These are phyloP conservation scores for Andricus grossulariae DNA, from an alignment of 1,140 invertebrate species.

Conservation along the genomic window DNA sequence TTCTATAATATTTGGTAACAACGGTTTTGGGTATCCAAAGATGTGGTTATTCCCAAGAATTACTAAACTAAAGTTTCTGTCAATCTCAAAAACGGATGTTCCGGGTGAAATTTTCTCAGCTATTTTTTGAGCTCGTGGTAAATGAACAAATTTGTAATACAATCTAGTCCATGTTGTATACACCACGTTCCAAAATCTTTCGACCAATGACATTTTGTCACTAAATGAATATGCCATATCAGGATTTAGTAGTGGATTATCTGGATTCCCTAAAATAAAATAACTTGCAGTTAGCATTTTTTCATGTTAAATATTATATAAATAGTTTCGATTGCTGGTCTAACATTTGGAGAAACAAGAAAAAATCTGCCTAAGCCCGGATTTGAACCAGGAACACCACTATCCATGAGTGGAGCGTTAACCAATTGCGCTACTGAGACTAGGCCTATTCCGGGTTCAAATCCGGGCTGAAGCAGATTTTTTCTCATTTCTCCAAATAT, in stretches of 20 bases:
- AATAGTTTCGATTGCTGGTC: no score
- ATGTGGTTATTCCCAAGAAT: constrained; percentile 70
- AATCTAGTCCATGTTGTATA: constrained; percentile 66
- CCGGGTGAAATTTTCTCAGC: constrained; percentile 56
- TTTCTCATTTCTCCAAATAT: no score
- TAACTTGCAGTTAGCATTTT: no score
- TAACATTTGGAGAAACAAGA: no score
- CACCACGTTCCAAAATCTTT: constrained; percentile 61
- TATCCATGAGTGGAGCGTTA: no score
- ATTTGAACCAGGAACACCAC: no score
- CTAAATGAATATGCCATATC: constrained; percentile 69
- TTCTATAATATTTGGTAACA: constrained; percentile 75
- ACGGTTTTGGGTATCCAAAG: constrained; percentile 70
- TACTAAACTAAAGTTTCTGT: constrained; percentile 67
- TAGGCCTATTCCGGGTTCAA: no score
- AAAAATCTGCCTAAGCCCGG: no score
- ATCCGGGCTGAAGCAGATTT: no score
- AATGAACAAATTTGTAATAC: constrained; percentile 65
- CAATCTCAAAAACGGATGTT: constrained; percentile 59
- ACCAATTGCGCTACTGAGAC: no score
- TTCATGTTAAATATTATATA: no score
- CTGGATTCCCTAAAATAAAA: constrained; percentile 62
- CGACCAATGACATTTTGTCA: constrained; percentile 59
- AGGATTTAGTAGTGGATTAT: constrained; percentile 68
- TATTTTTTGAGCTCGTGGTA: constrained; percentile 59